Evolutionary conservation across 1,140 invertebrate species (phyloP).

Genomic region (Teleogryllus occipitalis): DNA sequence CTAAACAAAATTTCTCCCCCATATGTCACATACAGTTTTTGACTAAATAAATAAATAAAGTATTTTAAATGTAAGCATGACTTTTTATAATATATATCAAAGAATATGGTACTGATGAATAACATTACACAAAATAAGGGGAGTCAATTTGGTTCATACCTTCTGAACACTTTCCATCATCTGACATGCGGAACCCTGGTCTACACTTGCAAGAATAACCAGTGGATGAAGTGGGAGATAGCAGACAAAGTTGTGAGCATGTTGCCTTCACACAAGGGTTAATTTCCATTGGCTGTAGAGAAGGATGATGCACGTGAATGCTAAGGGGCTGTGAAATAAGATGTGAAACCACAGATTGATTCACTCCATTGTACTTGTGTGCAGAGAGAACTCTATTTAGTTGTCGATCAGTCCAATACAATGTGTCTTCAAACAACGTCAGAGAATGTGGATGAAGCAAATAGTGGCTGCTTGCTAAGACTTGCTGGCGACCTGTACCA

Average conservation of each 20-base stretch:
- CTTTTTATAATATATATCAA: no score
- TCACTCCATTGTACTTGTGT: constrained; percentile 82
- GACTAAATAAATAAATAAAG: no score
- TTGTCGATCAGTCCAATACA: constrained; percentile 96
- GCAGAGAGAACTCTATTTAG: constrained; percentile 80
- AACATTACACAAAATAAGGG: no score
- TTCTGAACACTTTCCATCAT: constrained; percentile 66
- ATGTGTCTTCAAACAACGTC: constrained; percentile 82
- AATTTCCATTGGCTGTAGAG: constrained; percentile 66
- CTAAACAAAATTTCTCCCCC: no score
- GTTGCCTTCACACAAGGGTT: constrained; percentile 74
- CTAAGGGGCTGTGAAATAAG: constrained; percentile 88
- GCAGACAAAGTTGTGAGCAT: constrained; percentile 86
- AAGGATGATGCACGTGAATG: constrained; percentile 88
- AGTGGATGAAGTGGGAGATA: constrained; percentile 58
- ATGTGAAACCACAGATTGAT: constrained; percentile 89
- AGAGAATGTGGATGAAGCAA: constrained; percentile 91
- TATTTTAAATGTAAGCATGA: no score
- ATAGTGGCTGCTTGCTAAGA: constrained; percentile 80
- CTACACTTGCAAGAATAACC: constrained; percentile 87
- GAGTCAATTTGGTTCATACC: constrained; percentile 27
- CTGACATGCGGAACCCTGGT: constrained; percentile 66
- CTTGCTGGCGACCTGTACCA: constrained; percentile 79
- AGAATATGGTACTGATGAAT: no score
- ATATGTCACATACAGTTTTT: no score